These are phyloP conservation scores for Propithecus perrieri DNA, from an alignment of 2,797 vertebrate species.

Conservation along the genomic window DNA sequence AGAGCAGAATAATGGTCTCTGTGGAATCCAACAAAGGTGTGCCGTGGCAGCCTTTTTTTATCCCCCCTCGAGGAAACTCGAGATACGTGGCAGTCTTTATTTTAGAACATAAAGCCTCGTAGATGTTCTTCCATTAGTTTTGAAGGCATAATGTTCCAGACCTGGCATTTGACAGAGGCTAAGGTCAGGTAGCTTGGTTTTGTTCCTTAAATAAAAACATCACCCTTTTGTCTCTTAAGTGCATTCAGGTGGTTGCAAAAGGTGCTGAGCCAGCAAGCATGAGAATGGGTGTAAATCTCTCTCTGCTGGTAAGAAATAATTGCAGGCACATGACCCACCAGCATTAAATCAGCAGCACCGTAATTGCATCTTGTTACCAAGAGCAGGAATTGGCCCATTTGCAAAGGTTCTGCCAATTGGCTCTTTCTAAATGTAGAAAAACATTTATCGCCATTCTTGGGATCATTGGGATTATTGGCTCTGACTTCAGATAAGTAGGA, in stretches of 20 bases:
- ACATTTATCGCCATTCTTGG: slow-evolving; percentile 46
- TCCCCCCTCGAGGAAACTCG: neutral
- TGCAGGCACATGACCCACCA: neutral
- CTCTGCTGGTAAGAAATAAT: slow-evolving; percentile 48
- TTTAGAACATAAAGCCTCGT: neutral
- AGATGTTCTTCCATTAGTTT: neutral
- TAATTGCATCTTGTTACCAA: slow-evolving; percentile 4
- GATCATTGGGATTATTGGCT: slow-evolving; percentile 40
- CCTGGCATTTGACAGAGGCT: neutral
- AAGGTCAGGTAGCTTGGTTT: neutral
- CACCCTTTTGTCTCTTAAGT: neutral
- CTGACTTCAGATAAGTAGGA: slow-evolving; percentile 19
- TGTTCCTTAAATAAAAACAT: neutral
- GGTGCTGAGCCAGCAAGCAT: neutral
- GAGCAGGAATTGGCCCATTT: neutral
- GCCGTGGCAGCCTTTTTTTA: neutral
- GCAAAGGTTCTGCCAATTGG: slow-evolving; percentile 28
- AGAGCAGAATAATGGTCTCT: neutral
- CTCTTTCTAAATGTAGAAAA: slow-evolving; percentile 57
- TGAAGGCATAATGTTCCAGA: neutral
- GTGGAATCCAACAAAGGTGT: slow-evolving; percentile 9
- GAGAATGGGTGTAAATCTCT: slow-evolving; percentile 39
- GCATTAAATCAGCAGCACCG: neutral
- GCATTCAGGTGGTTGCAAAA: neutral
- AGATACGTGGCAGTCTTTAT: neutral